Base-by-base conservation (phyloP, 2,888 invertebrate species). In the Flexamia atlantica region DNA sequence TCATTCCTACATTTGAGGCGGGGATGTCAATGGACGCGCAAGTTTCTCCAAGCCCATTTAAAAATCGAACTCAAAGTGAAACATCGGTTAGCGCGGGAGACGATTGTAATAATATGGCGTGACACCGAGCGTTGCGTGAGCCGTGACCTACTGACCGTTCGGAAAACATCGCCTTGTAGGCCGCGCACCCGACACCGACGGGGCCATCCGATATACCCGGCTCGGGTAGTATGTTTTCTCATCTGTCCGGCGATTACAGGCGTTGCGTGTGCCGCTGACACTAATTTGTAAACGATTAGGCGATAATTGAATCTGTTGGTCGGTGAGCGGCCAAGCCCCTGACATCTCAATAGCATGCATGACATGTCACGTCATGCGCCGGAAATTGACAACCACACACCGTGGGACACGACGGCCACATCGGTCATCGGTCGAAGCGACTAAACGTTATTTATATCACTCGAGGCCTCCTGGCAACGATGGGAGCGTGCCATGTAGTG, bases 251-350 rank as follows among this genome's bases (percentile, higher is more conserved):
- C 76, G 46, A 76, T 76, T 76, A 76, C 36, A 36, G 20, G 36
- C 36, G 14, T 76, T 28, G 76, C 76, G 76, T 76, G 76, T 28
- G 9, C 25, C 25, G 32, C 53, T 25, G 53, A 32, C 53, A 42
- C 50, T 76, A 76, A 76, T 76, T 76, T 76, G 76, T 50, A 76
- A 76, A 23, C 76, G 76, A 76, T 76, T 76, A 76, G 76, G 50
- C 25, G 79, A 57, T 79, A 79, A 79, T 79, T 79, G 79, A 79
- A 79, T 79, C 79, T 79, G 79, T 50, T 79, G 79, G 28, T 42
- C 72, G 68, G 68, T 68, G 68, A 68, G 68, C 68, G 30, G 72
- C 46, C 79, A 57, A 79, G 79, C 79, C 79, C 76, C 17, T 14
- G 53, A 79, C 57, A 57, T 79, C 79, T 79, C 79, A 57, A 79